Evolutionary conservation across 2,113 vertebrate genomes (phyloP), one percentile per base, ranked within the genome.

Genomic region (Leptobrachium leishanense): DNA sequence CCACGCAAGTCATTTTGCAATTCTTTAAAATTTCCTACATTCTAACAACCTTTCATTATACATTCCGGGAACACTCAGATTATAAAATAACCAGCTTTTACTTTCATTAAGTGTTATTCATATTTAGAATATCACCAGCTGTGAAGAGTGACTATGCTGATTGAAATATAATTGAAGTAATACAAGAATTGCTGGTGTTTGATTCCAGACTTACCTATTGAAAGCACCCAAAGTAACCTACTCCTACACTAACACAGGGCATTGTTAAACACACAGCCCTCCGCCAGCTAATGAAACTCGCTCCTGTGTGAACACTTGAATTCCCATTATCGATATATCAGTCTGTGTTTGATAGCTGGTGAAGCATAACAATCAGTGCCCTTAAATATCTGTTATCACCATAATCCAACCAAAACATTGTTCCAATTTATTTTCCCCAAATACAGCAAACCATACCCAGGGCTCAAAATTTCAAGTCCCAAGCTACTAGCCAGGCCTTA

Each of bases 1-100:
- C 92, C 92, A 92, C 90, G 88, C 88, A 92, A 91, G 89, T 90
- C 88, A 89, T 84, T 59, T 92, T 87, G 89, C 88, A 88, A 86
- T 90, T 90, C 88, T 90, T 85, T 88, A 92, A 90, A 92, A 88
- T 88, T 86, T 85, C 10, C 91, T 93, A 93, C 93, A 89, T 93
- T 92, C 92, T 92, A 79, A 87, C 85, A 80, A 84, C 82, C 86
- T 82, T 85, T 88, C 85, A 84, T 84, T 86, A 83, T 79, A 81
- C 84, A 87, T 87, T 72, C 12, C 55, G 66, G 81, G 76, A 83
- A 83, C 83, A 78, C 76, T 64, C 53, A 2, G 88, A 88, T 88
- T 90, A 88, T 87, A 89, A 86, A 85, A 85, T n/a, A 43, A 12
- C 63, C 54, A 68, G 75, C 82, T 83, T 87, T 88, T 7, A 84